Percentiles rank a stretch among this genome's conserved stretches.
Evolutionary conservation across 2,888 invertebrate genomes (phyloP).

Genomic region (Heliconius charithonia): DNA sequence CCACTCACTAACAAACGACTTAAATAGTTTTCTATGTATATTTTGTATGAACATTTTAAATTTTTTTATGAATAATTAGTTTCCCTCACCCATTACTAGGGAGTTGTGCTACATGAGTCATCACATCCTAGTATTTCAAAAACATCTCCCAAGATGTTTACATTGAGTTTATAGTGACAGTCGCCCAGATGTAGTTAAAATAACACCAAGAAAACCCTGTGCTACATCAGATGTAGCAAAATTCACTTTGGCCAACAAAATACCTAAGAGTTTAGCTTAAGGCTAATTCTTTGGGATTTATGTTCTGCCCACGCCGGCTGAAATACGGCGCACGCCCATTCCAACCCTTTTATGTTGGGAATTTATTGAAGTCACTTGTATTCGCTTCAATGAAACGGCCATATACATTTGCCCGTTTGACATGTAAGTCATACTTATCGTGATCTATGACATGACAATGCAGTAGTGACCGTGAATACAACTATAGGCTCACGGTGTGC

Average conservation of each 20-base stretch:
- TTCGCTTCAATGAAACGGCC: slow-evolving; percentile 68
- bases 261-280: slow-evolving; percentile 77
- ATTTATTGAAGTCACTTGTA: slow-evolving; percentile 74
- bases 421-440: slow-evolving; percentile 70
- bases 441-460: slow-evolving; percentile 68
- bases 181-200: slow-evolving; percentile 4
- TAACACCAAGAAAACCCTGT: neutral
- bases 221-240: slow-evolving; percentile 12
- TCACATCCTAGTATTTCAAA: neutral
- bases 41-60: neutral
- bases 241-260: slow-evolving; percentile 53
- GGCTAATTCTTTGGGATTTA: slow-evolving; percentile 79
- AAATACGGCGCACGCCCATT: slow-evolving; percentile 74
- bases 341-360: slow-evolving; percentile 76
- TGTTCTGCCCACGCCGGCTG: slow-evolving; percentile 74
- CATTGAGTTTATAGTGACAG: slow-evolving; percentile 12
- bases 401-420: slow-evolving; percentile 64
- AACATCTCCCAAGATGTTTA: neutral
- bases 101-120: neutral
- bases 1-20: neutral
- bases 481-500: slow-evolving; percentile 48
- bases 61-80: neutral
- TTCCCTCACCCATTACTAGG: neutral
- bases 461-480: slow-evolving; percentile 54
- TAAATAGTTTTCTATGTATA: neutral